Percentiles rank a stretch among this genome's conserved stretches.
Evolutionary conservation across 92 coral and sea anemone genomes (phyloP).

Genomic region (Bergia puertoricense): DNA sequence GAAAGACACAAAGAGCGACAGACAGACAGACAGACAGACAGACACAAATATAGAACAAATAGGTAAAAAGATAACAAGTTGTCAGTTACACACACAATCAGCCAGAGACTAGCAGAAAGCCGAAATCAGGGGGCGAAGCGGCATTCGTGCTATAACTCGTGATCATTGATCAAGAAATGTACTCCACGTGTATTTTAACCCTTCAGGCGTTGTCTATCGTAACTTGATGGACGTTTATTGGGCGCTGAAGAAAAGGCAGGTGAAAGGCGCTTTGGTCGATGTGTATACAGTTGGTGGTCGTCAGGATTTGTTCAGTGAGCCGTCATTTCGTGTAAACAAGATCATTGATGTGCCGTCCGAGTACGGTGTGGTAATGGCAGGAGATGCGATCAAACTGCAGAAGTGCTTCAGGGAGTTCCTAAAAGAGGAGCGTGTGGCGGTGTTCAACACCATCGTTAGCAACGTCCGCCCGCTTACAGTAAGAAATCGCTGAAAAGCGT

Average conservation of each 20-base stretch:
- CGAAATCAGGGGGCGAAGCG: background rate
- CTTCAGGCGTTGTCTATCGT: slow-evolving; percentile 59
- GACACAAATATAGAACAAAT: background rate
- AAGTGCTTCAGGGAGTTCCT: slow-evolving; percentile 71
- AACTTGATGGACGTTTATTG: slow-evolving; percentile 68
- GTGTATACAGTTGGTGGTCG: slow-evolving; percentile 78
- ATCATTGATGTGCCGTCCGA: slow-evolving; percentile 65
- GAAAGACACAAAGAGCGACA: too few species aligned
- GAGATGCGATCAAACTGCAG: slow-evolving; percentile 77
- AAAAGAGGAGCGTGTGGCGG: slow-evolving; percentile 72
- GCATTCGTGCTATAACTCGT: background rate
- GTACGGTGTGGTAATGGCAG: slow-evolving; percentile 90
- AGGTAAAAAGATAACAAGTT: background rate
- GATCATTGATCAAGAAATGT: too few species aligned
- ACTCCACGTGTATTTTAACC: background rate
- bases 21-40: background rate
- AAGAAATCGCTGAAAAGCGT: background rate
- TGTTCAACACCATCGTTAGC: slow-evolving; percentile 66
- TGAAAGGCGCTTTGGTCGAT: slow-evolving; percentile 84
- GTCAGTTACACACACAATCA: background rate
- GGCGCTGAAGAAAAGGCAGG: slow-evolving; percentile 66
- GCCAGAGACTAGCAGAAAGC: background rate
- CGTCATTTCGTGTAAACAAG: slow-evolving; percentile 58
- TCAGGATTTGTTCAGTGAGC: slow-evolving; percentile 71
- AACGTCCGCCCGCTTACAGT: slow-evolving; percentile 74